Conservation (phyloP, 2,113 vertebrate genomes). For the Empidonax traillii region DNA sequence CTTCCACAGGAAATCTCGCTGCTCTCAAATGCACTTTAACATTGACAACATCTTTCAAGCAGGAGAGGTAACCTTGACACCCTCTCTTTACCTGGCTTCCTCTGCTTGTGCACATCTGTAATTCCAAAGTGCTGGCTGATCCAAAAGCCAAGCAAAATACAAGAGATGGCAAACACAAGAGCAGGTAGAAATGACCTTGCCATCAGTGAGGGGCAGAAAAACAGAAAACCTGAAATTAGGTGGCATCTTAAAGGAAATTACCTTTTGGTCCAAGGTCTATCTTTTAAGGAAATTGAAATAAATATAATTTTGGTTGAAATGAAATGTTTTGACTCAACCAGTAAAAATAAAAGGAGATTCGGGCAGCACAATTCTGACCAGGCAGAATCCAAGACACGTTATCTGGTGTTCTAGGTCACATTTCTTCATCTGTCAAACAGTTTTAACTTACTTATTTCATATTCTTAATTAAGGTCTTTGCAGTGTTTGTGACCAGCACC, state of each 20-base stretch:
- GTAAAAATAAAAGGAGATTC: not conserved
- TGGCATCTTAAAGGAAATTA: not conserved
- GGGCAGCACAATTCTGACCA: not conserved
- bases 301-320: not conserved
- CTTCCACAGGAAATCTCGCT: constrained; percentile 28
- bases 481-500: not conserved
- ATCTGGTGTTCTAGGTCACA: not conserved
- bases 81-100: not conserved
- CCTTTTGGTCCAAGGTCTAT: not conserved
- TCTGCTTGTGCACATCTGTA: not conserved
- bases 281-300: not conserved
- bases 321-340: not conserved
- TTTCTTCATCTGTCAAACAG: not conserved
- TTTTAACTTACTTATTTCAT: not conserved
- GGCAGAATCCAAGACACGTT: not conserved
- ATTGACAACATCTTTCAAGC: constrained; percentile 54
- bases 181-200: not conserved
- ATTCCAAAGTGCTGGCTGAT: not conserved
- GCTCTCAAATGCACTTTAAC: not conserved
- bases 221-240: not conserved
- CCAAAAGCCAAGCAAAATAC: not conserved
- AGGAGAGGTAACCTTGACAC: constrained; percentile 20
- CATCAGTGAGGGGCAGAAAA: not conserved
- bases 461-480: not conserved
- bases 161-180: not conserved